Conservation (phyloP, 2,797 vertebrate genomes). For the Uromys caudimaculatus region DNA sequence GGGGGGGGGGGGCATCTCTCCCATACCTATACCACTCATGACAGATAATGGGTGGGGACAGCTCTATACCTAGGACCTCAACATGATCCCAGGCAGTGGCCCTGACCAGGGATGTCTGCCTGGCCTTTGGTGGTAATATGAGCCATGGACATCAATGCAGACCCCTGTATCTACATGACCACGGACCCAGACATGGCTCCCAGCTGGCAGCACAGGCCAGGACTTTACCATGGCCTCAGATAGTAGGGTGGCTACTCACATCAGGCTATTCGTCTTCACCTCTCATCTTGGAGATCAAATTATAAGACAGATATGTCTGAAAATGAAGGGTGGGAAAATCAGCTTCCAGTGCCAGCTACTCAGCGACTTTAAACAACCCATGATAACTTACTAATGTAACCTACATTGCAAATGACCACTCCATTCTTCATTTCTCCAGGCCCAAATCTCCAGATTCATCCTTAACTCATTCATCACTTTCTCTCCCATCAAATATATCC, state of each 20-base stretch:
- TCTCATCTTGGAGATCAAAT: neutral
- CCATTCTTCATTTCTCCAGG: neutral
- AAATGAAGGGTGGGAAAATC: neutral
- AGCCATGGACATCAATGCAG: neutral
- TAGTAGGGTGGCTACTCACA: neutral
- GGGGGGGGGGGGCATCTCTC: neutral
- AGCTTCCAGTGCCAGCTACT: neutral
- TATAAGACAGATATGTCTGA: neutral
- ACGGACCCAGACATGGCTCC: neutral
- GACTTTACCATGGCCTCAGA: neutral
- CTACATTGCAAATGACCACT: neutral
- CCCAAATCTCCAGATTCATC: neutral
- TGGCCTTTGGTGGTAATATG: neutral
- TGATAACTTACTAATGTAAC: neutral
- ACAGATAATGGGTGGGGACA: neutral
- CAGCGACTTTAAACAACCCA: neutral
- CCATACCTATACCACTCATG: neutral
- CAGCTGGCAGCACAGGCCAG: neutral
- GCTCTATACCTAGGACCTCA: neutral
- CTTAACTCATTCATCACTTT: constrained; percentile 3
- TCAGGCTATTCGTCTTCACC: neutral
- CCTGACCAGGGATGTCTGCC: neutral
- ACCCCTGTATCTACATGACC: neutral
- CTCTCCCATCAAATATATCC: neutral
- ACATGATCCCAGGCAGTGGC: neutral